Evolutionary conservation across 2,113 vertebrate species (phyloP).

Genomic region (Barnardius zonarius): DNA sequence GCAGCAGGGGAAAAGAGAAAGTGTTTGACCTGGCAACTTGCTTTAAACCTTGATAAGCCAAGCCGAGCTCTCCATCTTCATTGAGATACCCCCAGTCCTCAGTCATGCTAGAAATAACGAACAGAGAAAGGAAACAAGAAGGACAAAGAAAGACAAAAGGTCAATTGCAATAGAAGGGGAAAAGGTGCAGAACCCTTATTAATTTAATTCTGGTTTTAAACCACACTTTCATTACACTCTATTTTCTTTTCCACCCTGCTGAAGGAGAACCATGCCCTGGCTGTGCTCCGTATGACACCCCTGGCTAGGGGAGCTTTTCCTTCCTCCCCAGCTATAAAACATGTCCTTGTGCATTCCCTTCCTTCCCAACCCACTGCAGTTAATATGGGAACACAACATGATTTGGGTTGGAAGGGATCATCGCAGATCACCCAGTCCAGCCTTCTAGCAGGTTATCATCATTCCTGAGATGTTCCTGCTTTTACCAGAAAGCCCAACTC

Average conservation of each 20-base stretch:
- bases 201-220: background rate
- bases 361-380: background rate
- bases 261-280: background rate
- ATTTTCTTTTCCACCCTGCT: background rate
- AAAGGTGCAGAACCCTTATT: background rate
- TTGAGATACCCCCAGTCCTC: slow-evolving; percentile 91
- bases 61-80: slow-evolving; percentile 92
- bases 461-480: background rate
- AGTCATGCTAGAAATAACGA: slow-evolving; percentile 82
- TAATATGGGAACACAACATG: background rate
- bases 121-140: slow-evolving; percentile 56
- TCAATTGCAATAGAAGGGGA: background rate
- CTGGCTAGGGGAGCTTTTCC: background rate
- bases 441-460: background rate
- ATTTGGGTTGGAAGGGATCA: background rate
- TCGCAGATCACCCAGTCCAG: background rate
- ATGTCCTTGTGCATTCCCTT: rapidly evolving
- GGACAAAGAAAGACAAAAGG: slow-evolving; percentile 59
- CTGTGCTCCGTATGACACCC: rapidly evolving
- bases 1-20: background rate
- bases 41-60: slow-evolving; percentile 94
- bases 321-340: background rate
- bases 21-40: slow-evolving; percentile 89
- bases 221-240: background rate
- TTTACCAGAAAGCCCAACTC: background rate